Evolutionary conservation across 2,113 vertebrate genomes (phyloP), one percentile per base, ranked within the genome.

Genomic region (Natator depressus): DNA sequence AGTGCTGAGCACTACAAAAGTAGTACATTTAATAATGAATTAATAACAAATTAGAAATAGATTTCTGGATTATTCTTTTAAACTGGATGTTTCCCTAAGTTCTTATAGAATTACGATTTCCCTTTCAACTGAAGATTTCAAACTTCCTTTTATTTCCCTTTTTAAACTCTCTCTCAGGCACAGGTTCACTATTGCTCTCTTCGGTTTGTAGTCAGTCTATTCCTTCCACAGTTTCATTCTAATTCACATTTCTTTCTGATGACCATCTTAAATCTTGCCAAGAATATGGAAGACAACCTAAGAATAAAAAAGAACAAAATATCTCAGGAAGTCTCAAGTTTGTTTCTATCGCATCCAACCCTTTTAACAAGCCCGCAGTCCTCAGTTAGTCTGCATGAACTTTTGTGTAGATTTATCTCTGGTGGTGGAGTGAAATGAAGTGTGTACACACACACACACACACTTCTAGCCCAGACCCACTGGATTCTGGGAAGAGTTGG

Each of bases 171-270:
- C 4, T 72, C 84, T 88, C 16, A 53, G 11, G 19, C 25, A 50
- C 1, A 4, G 2, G 0, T 62, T 80, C 84, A 4, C 17, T 79
- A 6, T 24, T 57, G 0, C 1, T 94, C 10, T 19, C 69, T 87
- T 75, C 54, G 79, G 8, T 14, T 20, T 81, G 11, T 14, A 89
- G 22, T 14, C 7, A 81, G 11, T 4, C 50, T 53, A 22, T 51
- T 79, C 19, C 25, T 85, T 85, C 49, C 42, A 42, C 1, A 54
- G 17, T 82, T 46, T 65, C 42, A 14, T 82, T 50, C 11, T 57
- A 11, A 4, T 51, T 90, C 31, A 53, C 1, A 0, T 0, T 85
- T 93, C 19, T n/a, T 8, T 75, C 5, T 1, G 2, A 11, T 3
- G 4, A 80, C 6, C 14, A 5, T 8, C 53, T 42, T 3, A 87